A percentile compares a stretch with the other conserved stretches of the same genome.
Evolutionary conservation across 1,140 invertebrate genomes (phyloP).

Genomic region (Drosophila tani): DNA sequence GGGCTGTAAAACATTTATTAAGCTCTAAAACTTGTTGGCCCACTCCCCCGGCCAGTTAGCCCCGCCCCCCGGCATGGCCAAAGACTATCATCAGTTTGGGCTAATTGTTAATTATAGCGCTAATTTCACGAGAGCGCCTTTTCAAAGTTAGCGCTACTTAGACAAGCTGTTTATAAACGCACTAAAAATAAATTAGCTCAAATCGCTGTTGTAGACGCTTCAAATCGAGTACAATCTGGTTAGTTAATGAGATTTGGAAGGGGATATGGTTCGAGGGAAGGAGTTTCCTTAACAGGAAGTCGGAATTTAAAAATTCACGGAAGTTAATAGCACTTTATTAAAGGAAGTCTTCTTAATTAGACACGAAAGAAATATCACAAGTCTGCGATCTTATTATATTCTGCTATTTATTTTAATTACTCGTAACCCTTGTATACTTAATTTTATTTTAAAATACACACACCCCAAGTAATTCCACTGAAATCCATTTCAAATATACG

Average conservation of each 20-base stretch:
- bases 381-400: too few species aligned
- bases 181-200: conserved; percentile 79
- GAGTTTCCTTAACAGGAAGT: background rate
- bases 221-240: conserved; percentile 17
- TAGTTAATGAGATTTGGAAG: conserved; percentile 4
- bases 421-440: background rate
- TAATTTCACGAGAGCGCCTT: conserved; percentile 60
- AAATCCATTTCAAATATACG: conserved; percentile 3
- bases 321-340: background rate
- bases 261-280: background rate
- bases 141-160: conserved; percentile 75
- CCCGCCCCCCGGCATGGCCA: conserved; percentile 4
- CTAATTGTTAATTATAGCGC: conserved; percentile 77
- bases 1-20: conserved; percentile 58
- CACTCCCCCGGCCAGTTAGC: conserved; percentile 11
- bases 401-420: background rate
- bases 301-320: background rate
- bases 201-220: conserved; percentile 44
- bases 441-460: too few species aligned
- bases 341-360: too few species aligned
- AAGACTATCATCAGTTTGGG: conserved; percentile 46
- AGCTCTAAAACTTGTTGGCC: conserved; percentile 54
- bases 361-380: too few species aligned
- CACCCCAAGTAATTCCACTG: background rate
- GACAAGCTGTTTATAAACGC: conserved; percentile 69